A percentile compares a stretch with the other conserved stretches of the same genome.
These are phyloP conservation scores for Centruroides vittatus DNA, from an alignment of 1,140 invertebrate species.

Conservation along the genomic window DNA sequence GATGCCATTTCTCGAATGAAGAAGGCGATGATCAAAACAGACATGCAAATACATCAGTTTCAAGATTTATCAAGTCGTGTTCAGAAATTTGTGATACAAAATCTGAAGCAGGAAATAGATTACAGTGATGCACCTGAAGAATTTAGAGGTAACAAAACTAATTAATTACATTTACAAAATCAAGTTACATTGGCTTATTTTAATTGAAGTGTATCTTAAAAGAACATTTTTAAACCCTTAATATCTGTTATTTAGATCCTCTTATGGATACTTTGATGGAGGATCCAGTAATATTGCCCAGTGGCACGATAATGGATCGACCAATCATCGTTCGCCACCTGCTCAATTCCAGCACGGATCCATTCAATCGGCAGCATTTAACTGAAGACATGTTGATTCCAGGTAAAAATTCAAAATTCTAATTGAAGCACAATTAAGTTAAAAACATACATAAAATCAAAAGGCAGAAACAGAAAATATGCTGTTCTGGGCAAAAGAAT, in stretches of 20 bases:
- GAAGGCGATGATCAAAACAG: constrained; percentile 63
- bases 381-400: constrained; percentile 71
- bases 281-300: constrained; percentile 85
- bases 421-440: background rate
- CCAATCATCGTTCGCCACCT: constrained; percentile 83
- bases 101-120: constrained; percentile 51
- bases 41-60: constrained; percentile 54
- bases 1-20: constrained; percentile 69
- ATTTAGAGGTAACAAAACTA: constrained; percentile 49
- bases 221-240: background rate
- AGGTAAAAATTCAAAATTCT: constrained; percentile 34
- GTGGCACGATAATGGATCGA: constrained; percentile 89
- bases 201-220: no score
- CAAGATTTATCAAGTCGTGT: constrained; percentile 55
- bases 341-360: constrained; percentile 90
- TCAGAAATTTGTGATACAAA: constrained; percentile 64
- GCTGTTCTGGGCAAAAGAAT: constrained; percentile 40
- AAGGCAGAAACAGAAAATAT: constrained; percentile 17
- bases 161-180: background rate
- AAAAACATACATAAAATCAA: constrained; percentile 17
- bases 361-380: constrained; percentile 87
- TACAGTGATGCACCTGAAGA: constrained; percentile 93
- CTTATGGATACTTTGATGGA: constrained; percentile 96
- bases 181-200: no score
- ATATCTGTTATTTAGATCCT: constrained; percentile 47